Base-by-base conservation (phyloP, 2,113 vertebrate genomes). In the Myocastor coypus region DNA sequence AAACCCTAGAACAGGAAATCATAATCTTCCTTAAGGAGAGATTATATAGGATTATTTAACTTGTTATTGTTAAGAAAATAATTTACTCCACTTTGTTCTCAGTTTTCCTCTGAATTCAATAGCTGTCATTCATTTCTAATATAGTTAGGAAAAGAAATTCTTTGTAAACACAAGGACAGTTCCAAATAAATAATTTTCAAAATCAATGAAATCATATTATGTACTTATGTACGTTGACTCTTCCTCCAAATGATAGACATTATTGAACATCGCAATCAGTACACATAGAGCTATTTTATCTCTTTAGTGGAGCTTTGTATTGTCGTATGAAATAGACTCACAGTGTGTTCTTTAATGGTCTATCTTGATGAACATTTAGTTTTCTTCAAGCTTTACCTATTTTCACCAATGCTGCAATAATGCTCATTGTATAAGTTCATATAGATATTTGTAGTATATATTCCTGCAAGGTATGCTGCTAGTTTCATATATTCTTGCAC, bases 381-480 rank as follows among this genome's bases (percentile, higher is more conserved):
- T 87, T 77, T 85, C 93, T 96, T 42, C 8, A 20, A 75, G 84
- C 5, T 94, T 87, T 93, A 42, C 37, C 69, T n/a, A 86, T 91
- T 83, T 95, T 78, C 94, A 68, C 5, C 61, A 97, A 37, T 64
- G 42, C 10, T 96, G 13, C 42, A 87, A 40, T 73, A 32, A 57
- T 17, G 52, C 59, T 85, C 26, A 71, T 4, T 92, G 11, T 78
- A n/a, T 81, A 63, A 83, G 61, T 87, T 89, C 91, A n/a, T 89
- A 3, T 4, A 69, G 28, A 46, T 90, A 94, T 37, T 13, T 85
- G 9, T 91, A 83, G 34, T 61, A 88, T 78, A 77, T 61, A 91
- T 81, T 85, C 73, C 30, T 91, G 63, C 17, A 73, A 90, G 24
- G 10, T 6, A 87, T 92, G 93, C 32, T 89, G 19, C 9, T 92